Base-by-base conservation (phyloP, 1,140 invertebrate genomes). In the Calephelis virginiensis region DNA sequence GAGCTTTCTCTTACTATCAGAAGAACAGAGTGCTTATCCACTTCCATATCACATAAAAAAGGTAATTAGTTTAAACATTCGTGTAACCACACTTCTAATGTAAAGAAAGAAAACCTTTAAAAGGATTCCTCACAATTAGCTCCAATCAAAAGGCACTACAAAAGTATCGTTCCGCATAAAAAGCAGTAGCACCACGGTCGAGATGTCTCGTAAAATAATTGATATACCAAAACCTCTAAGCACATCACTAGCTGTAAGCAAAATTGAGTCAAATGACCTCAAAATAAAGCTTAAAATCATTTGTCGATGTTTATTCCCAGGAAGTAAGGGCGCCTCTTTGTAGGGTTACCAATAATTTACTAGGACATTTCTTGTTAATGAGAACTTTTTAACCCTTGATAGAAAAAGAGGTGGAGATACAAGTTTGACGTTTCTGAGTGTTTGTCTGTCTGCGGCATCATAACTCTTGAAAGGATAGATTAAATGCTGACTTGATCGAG, bases 151-250 rank as follows among this genome's bases (percentile, higher is more conserved):
- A 56, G 28, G 17, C 50, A 17, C 17, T 37, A 56, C 50, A 56
- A 56, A 56, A 56, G 50, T 17, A 56, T 56, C 50, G 50, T 56
- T 56, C 12, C 13, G 17, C 28, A 37, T 28, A 56, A 56, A 56
- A 56, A 56, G 28, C 50, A 28, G 50, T 56, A 28, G 50, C 50
- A 28, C 50, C 50, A 37, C 28, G 50, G 50, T 56, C 28, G 50
- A 56, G 50, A 56, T 56, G 28, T 37, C 50, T 56, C 17, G 50
- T 6, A 28, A 56, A 56, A 53, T 53, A 53, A 53, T 53, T 53
- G 49, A 53, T 53, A 53, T 13, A 56, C 50, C 50, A 56, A 56
- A 56, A 56, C 50, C 17, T 37, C 17, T 12, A 56, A 56, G 17
- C 50, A 12, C 11, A 12, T 12, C 17, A 8, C 14, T 17, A 53